phyloP scores from a whole-genome alignment of 2,113 vertebrate species.

The Leucoraja erinaceus region DNA sequence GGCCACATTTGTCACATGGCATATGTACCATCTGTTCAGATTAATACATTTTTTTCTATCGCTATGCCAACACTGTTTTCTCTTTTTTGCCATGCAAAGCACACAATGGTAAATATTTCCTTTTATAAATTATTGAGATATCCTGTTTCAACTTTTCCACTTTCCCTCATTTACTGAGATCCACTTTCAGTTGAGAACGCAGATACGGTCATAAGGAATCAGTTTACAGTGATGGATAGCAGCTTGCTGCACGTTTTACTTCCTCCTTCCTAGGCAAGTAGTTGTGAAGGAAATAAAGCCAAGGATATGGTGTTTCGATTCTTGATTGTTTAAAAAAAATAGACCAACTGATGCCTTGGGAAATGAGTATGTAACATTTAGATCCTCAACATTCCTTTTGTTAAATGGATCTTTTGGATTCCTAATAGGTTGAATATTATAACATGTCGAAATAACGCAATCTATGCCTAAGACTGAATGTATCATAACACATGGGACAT shows the following conservation, averaged over 20 bases:
- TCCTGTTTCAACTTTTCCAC: neutral
- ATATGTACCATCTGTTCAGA: neutral
- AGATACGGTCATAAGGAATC: neutral
- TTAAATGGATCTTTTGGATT: neutral
- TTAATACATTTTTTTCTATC: neutral
- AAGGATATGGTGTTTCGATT: neutral
- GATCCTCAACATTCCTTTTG: neutral
- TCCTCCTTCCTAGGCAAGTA: neutral
- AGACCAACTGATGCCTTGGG: neutral
- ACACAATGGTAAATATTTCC: neutral
- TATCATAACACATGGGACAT: neutral
- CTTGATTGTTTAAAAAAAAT: neutral
- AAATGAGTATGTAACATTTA: neutral
- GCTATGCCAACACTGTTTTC: neutral
- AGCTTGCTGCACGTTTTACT: neutral
- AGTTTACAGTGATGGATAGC: neutral
- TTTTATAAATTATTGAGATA: neutral
- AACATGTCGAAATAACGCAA: neutral
- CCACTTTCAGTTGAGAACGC: neutral
- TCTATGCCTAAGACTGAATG: too few relatives aligned
- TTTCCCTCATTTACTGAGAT: neutral
- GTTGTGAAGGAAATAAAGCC: neutral
- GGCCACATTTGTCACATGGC: neutral
- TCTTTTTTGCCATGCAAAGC: neutral
- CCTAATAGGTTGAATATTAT: neutral